Percentiles rank a stretch among this genome's conserved stretches.
These are phyloP conservation scores for Teleogryllus oceanicus DNA, from an alignment of 2,888 invertebrate genomes.

Conservation along the genomic window DNA sequence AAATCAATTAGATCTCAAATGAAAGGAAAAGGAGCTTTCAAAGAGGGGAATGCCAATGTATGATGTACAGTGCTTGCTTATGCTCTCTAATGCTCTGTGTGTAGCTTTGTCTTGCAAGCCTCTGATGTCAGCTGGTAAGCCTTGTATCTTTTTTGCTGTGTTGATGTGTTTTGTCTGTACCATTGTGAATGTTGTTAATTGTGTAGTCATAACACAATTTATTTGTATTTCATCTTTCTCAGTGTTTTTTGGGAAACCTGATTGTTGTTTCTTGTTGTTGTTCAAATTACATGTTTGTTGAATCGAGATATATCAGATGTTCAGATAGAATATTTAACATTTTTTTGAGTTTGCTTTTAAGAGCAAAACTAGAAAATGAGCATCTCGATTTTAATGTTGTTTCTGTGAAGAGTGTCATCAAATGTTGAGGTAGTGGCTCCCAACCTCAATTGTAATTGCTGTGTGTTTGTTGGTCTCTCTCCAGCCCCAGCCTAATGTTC, in stretches of 20 bases:
- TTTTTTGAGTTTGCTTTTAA: background rate
- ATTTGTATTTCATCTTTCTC: background rate
- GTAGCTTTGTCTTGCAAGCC: slow-evolving; percentile 1
- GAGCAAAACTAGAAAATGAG: background rate
- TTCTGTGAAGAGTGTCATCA: too few species aligned
- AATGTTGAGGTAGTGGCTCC: too few species aligned
- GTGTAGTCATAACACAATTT: background rate
- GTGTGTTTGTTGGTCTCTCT: slow-evolving; percentile 23
- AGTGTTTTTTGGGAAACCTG: background rate
- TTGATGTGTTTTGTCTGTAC: slow-evolving; percentile 2
- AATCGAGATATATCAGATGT: slow-evolving; percentile 1
- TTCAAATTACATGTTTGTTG: background rate
- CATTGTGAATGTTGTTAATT: background rate
- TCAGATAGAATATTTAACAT: background rate
- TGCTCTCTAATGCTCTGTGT: slow-evolving; percentile 10
- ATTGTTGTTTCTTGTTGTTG: background rate
- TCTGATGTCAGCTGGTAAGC: slow-evolving; percentile 12
- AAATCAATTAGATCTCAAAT: background rate
- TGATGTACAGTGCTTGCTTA: slow-evolving; percentile 5
- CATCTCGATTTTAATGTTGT: background rate
- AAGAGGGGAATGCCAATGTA: background rate
- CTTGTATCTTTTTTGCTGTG: slow-evolving; percentile 3
- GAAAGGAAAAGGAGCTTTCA: background rate
- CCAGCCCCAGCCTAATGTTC: slow-evolving; percentile 44
- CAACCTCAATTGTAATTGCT: background rate